Conservation (phyloP, 1,140 invertebrate species). For the Carcinoscorpius rotundicauda region DNA sequence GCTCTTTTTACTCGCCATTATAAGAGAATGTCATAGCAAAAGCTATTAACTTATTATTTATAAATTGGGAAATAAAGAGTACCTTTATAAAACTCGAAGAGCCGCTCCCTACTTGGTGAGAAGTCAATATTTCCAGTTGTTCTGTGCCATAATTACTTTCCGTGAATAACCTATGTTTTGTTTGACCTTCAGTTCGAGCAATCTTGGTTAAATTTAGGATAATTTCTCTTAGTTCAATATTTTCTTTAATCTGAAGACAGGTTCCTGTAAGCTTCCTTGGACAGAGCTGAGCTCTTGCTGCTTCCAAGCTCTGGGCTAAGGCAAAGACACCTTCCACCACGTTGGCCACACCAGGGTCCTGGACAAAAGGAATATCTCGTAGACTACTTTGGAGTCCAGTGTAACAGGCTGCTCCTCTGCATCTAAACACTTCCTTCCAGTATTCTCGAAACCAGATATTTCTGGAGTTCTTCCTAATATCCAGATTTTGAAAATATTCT, state of each 20-base stretch:
- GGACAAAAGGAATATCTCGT: constrained; percentile 14
- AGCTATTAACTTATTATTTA: too few relatives aligned
- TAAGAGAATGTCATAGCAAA: too few relatives aligned
- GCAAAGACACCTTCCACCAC: constrained; percentile 34
- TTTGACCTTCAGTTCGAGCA: constrained; percentile 23
- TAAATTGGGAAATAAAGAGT: background rate
- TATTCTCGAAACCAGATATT: constrained; percentile 31
- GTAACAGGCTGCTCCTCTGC: constrained; percentile 25
- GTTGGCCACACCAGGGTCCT: constrained; percentile 30
- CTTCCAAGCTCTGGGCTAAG: constrained; percentile 28
- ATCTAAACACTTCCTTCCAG: constrained; percentile 27
- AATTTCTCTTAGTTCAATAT: constrained; percentile 19
- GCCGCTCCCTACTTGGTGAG: constrained; percentile 17
- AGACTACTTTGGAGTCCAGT: constrained; percentile 5
- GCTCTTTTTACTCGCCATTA: too few relatives aligned
- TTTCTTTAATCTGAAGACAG: constrained; percentile 23
- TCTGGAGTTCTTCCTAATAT: constrained; percentile 24
- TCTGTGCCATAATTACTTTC: constrained; percentile 18
- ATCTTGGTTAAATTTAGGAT: constrained; percentile 27
- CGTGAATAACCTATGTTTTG: constrained; percentile 22
- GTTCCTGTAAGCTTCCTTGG: constrained; percentile 25
- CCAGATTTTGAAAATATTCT: constrained; percentile 25
- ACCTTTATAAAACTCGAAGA: constrained; percentile 18
- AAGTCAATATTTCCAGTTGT: constrained; percentile 27
- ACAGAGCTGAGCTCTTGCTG: constrained; percentile 29